Conservation (phyloP, 2,113 vertebrate species). For the Brachionichthys hirsutus region DNA sequence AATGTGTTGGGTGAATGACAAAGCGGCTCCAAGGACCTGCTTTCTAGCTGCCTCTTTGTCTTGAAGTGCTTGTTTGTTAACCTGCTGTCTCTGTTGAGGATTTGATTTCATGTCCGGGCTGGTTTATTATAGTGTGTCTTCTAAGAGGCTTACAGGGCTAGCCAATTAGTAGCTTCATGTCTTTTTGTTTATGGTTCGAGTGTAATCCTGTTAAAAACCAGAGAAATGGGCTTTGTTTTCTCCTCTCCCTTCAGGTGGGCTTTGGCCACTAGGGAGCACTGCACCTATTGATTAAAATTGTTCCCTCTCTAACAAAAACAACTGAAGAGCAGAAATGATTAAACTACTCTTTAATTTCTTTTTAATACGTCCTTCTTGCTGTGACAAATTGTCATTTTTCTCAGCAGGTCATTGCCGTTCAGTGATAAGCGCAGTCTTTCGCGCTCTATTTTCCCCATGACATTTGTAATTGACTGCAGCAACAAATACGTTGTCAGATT, state of each 20-base stretch:
- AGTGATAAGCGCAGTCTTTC: constrained; percentile 56
- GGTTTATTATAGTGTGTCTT: constrained; percentile 50
- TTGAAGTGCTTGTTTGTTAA: constrained; percentile 55
- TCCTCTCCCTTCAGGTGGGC: constrained; percentile 18
- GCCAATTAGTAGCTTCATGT: constrained; percentile 62
- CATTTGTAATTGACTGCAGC: constrained; percentile 60
- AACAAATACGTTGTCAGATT: constrained; percentile 63
- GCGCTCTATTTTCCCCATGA: constrained; percentile 40
- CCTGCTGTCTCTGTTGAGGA: constrained; percentile 35
- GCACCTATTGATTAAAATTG: constrained; percentile 31
- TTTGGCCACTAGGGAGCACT: constrained; percentile 58
- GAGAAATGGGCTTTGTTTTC: constrained; percentile 9
- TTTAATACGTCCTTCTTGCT: constrained; percentile 20
- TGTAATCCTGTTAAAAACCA: constrained; percentile 56
- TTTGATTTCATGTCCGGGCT: constrained; percentile 50
- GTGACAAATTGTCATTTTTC: constrained; percentile 42
- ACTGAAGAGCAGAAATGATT: constrained; percentile 1
- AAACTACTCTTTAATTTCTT: neutral
- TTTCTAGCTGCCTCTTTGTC: constrained; percentile 41
- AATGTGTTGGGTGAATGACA: neutral
- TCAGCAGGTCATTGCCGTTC: constrained; percentile 46
- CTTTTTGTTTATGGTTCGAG: constrained; percentile 59
- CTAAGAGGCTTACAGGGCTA: constrained; percentile 54
- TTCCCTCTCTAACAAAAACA: constrained; percentile 11
- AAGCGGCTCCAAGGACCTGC: constrained; percentile 8